Evolutionary conservation across 2,888 invertebrate genomes (phyloP).

Genomic region (Pocota personata): DNA sequence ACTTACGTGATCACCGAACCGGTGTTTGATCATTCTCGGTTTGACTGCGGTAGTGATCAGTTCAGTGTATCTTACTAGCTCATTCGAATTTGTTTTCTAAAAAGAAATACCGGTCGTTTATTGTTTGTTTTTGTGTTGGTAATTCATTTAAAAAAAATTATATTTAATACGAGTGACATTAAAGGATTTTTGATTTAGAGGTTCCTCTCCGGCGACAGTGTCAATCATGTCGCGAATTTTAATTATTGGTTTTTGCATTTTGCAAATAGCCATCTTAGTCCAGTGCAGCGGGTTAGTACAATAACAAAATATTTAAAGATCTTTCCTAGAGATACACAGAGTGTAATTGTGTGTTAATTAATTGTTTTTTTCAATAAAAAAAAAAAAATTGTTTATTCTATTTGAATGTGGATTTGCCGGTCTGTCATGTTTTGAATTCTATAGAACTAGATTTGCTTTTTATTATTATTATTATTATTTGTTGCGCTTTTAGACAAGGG

Average conservation of each 20-base stretch:
- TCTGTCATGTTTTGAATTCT: slow-evolving; percentile 26
- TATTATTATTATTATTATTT: not conserved
- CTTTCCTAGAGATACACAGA: not conserved
- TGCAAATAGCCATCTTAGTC: slow-evolving; percentile 61
- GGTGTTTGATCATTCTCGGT: slow-evolving; percentile 59
- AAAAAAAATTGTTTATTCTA: slow-evolving; percentile 6
- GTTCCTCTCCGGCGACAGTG: not conserved
- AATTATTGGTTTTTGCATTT: slow-evolving; percentile 49
- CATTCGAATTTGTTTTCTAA: not conserved
- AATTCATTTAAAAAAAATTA: slow-evolving; percentile 16
- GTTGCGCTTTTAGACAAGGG: not conserved
- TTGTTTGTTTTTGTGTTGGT: slow-evolving; percentile 36
- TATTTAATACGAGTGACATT: not conserved
- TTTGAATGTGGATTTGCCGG: slow-evolving; percentile 48
- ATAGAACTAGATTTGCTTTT: not conserved
- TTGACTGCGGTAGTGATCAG: slow-evolving; percentile 60
- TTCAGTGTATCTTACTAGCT: slow-evolving; percentile 26
- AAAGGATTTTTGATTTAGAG: not conserved
- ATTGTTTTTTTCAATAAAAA: not conserved
- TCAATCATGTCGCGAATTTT: slow-evolving; percentile 59
- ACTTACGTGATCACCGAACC: slow-evolving; percentile 58
- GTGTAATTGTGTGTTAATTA: not conserved
- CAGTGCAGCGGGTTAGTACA: slow-evolving; percentile 67
- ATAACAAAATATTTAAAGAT: not conserved
- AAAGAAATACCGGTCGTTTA: slow-evolving; percentile 22